phyloP scores from a whole-genome alignment of 2,113 vertebrate genomes.

The Cynopterus brachyotis region DNA sequence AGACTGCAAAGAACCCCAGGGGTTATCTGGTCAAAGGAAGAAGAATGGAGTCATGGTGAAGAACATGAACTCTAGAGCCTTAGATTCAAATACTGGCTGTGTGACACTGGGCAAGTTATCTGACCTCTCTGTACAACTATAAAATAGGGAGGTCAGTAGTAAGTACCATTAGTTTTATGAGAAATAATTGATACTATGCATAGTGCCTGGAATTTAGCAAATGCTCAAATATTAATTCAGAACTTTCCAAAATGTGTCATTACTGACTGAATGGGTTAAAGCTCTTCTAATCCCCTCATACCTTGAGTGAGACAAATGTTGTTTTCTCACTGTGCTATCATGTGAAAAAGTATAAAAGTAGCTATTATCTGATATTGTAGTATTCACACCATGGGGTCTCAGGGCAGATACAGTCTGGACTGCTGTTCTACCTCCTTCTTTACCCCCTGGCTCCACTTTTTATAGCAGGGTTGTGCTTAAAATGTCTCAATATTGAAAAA shows the following conservation, averaged over 20 bases:
- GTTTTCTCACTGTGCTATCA: not conserved
- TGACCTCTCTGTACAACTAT: not conserved
- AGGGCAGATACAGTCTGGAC: not conserved
- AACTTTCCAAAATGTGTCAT: not conserved
- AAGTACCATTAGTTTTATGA: not conserved
- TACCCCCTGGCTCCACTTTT: not conserved
- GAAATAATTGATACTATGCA: not conserved
- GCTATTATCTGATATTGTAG: not conserved
- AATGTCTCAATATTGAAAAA: not conserved
- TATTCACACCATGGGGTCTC: not conserved
- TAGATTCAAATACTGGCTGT: not conserved
- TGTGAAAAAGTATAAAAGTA: not conserved
- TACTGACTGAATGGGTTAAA: not conserved
- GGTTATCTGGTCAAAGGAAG: not conserved
- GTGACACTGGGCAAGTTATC: not conserved
- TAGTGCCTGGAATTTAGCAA: not conserved
- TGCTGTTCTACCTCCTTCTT: not conserved
- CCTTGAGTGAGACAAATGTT: not conserved
- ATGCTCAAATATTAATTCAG: not conserved
- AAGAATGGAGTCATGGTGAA: not conserved
- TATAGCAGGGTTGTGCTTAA: not conserved
- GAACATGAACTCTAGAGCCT: not conserved
- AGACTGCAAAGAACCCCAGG: not conserved
- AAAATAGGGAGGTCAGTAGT: not conserved
- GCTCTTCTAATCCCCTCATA: not conserved